These are phyloP conservation scores for Aptenodytes forsteri DNA, from an alignment of 2,113 vertebrate species.

Conservation along the genomic window DNA sequence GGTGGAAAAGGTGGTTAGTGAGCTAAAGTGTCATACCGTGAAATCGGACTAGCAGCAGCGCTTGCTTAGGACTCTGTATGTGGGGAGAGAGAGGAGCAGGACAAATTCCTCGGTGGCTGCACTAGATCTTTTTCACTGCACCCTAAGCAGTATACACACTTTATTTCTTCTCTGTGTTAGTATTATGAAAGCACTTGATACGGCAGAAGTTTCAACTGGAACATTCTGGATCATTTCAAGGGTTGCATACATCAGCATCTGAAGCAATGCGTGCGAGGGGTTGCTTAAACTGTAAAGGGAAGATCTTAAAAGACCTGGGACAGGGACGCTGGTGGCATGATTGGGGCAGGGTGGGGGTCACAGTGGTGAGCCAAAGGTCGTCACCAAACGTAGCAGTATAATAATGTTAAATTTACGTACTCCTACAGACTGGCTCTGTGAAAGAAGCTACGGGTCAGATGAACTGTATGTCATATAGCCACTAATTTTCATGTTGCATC, in stretches of 20 bases:
- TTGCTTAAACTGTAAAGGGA: not conserved
- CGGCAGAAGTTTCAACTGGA: not conserved
- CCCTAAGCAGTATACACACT: too few relatives aligned
- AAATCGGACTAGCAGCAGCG: not conserved
- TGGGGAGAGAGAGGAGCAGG: not conserved
- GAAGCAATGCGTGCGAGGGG: fast-evolving
- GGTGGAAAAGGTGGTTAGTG: not conserved
- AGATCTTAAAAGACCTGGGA: not conserved
- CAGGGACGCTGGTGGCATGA: not conserved
- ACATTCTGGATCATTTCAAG: not conserved
- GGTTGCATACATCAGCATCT: too few relatives aligned
- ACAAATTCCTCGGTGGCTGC: not conserved
- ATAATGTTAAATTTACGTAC: fast-evolving
- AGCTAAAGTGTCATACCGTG: not conserved
- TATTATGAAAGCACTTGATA: not conserved
- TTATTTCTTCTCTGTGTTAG: not conserved
- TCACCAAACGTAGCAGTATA: not conserved
- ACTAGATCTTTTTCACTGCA: not conserved
- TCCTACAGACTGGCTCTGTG: not conserved
- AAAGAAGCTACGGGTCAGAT: not conserved
- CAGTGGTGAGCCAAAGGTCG: not conserved
- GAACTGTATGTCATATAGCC: not conserved
- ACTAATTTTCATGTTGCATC: not conserved
- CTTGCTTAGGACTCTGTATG: not conserved
- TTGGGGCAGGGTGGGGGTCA: not conserved